Evolutionary conservation across 2,113 vertebrate species (phyloP), one percentile per base, ranked within the genome.

Genomic region (Smithornis capensis): DNA sequence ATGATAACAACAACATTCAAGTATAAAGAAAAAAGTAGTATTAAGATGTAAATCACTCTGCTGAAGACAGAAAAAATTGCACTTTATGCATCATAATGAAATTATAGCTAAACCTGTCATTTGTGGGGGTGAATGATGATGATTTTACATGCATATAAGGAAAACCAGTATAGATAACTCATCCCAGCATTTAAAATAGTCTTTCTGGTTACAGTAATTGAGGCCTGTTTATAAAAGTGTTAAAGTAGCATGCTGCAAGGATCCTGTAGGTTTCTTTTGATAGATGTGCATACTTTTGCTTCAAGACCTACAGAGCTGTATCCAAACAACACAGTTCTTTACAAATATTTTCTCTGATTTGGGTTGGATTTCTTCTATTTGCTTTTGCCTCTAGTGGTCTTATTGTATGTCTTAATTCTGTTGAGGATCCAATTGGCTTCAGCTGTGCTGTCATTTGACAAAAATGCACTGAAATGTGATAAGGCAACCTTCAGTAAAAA

Each of bases 391-490:
- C 22, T 83, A 59, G 79, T 59, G 74, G 11, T 74, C 29, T 67
- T 77, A 15, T 57, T 88, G 6, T 56, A 33, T 78, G 62, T 92
- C 47, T 67, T 79, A 83, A 67, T 91, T 95, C 35, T 80, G 50
- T 85, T 90, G 62, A 91, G 24, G 31, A 83, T 94, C 42, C 75
- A 75, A 55, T 85, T 91, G 76, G 85, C 77, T 93, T 76, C 45
- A 80, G n/a, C 28, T 55, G 40, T 47, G 37, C 53, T 92, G 13
- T 95, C 90, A 83, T 71, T 77, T 96, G 68, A 83, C 50, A 95
- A 89, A 96, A 92, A 95, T 69, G 35, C 17, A 12, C 35, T 79
- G 83, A 64, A 85, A 91, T 89, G 90, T 86, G 35, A 38, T 92
- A 75, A 75, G 31, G 24, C 56, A 88, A 12, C 42, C 15, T 78